Evolutionary conservation across 53 echinoderm and acorn worm species (phyloP).

Genomic region (Holothuria scabra): DNA sequence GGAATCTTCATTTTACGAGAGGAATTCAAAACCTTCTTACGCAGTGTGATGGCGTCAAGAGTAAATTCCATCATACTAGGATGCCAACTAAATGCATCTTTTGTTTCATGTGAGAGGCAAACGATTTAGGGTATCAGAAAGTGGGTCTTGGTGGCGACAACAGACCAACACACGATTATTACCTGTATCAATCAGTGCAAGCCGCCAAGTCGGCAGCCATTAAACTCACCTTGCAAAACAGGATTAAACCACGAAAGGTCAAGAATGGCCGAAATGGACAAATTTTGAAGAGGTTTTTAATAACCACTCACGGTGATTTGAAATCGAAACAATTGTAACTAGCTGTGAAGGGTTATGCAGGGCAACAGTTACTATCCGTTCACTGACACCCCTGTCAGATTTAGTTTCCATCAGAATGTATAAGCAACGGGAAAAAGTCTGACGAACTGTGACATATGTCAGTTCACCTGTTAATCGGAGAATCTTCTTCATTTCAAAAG

Average conservation of each 20-base stretch:
- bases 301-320: conserved; percentile 40
- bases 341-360: neutral
- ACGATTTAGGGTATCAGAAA: no score
- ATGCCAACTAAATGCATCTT: conserved; percentile 43
- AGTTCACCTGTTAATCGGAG: conserved; percentile 26
- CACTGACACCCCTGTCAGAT: conserved; percentile 18
- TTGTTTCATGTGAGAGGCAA: conserved; percentile 20
- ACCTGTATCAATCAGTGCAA: no score
- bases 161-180: no score
- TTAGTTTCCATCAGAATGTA: conserved; percentile 3
- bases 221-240: conserved; percentile 17
- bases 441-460: neutral
- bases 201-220: no score
- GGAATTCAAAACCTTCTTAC: conserved; percentile 26
- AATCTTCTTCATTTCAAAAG: neutral
- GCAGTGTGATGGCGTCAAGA: conserved; percentile 48
- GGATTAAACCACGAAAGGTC: neutral
- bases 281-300: conserved; percentile 38
- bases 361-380: neutral
- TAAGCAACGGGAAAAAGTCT: neutral
- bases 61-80: conserved; percentile 32
- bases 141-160: no score
- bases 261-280: conserved; percentile 43
- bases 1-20: no score
- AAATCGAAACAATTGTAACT: conserved; percentile 48